Base-by-base conservation (phyloP, 2,888 invertebrate species). In the Chymomyza fuscimana region DNA sequence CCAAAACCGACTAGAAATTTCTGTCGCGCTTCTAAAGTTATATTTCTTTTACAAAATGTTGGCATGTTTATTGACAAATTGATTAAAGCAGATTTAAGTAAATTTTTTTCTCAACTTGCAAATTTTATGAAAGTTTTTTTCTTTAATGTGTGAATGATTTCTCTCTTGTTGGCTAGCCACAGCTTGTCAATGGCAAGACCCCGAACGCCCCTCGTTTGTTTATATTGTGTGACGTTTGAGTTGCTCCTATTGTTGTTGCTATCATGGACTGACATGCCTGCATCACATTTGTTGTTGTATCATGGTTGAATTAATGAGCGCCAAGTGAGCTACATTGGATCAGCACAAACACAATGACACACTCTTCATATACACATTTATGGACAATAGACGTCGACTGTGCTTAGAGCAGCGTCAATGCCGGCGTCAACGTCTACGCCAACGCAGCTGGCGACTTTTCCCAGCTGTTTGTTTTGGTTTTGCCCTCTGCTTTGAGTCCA, bases 281-380 rank as follows among this genome's bases (percentile, higher is more conserved):
- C 54, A 16, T 54, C 15, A 54, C 19, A 15, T 54, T 54, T 54
- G 19, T 54, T 54, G 54, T 54, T 54, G 16, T 54, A 46, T 54
- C 7, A 19, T 54, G n/a, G 6, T 16, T 59, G 64, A 32, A 73
- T 72, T 78, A 78, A 87, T 80, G 78, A 85, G 76, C 71, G 74
- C 63, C 72, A 80, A 74, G 71, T 74, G 84, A 73, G 82, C 75
- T 80, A 64, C 66, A 78, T 78, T 76, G 87, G 87, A 80, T 80
- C 87, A 82, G 72, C 63, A 58, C 64, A 46, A 62, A 22, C 54
- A 54, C 22, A 5, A 54, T 19, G 22, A 54, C 16, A 16, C 7
- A 62, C 58, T 60, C 52, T 46, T 65, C 54, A 63, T 51, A 60
- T 63, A 61, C 60, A 63, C 68, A 65, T 59, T 66, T 64, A 52